These are phyloP conservation scores for Nomada ruficornis DNA, from an alignment of 2,888 invertebrate species.

Conservation along the genomic window DNA sequence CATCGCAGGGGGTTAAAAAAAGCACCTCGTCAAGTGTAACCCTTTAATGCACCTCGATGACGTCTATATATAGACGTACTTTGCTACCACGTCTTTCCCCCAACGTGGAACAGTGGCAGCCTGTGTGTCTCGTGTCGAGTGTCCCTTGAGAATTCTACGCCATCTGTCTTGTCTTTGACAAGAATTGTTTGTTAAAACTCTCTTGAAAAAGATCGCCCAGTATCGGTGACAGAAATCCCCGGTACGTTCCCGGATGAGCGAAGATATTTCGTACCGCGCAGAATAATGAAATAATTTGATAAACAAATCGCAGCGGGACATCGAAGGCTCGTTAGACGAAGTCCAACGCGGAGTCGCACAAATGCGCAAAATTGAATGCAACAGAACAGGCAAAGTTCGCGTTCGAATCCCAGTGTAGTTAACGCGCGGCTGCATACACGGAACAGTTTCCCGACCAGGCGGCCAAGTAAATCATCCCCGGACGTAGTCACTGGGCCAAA, in stretches of 20 bases:
- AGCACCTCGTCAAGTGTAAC: slow-evolving; percentile 29
- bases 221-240: no score
- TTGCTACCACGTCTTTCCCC: background rate
- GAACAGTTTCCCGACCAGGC: slow-evolving; percentile 38
- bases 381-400: slow-evolving; percentile 6
- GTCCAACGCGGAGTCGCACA: background rate
- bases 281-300: background rate
- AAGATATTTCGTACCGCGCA: background rate
- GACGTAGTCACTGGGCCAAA: slow-evolving; percentile 34
- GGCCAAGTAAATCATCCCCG: slow-evolving; percentile 50
- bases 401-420: slow-evolving; percentile 32
- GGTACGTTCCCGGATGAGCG: no score
- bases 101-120: background rate
- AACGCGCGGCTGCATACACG: slow-evolving; percentile 1
- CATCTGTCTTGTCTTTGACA: background rate
- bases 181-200: background rate
- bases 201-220: no score
- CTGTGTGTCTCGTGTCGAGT: background rate
- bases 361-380: background rate
- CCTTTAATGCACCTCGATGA: slow-evolving; percentile 32
- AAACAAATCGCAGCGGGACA: background rate
- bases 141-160: slow-evolving; percentile 2
- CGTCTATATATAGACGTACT: slow-evolving; percentile 38
- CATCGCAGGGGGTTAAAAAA: slow-evolving; percentile 45
- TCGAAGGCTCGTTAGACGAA: background rate